Base-by-base conservation (phyloP, 2,888 invertebrate species). In the Malthinus seriepunctatus region DNA sequence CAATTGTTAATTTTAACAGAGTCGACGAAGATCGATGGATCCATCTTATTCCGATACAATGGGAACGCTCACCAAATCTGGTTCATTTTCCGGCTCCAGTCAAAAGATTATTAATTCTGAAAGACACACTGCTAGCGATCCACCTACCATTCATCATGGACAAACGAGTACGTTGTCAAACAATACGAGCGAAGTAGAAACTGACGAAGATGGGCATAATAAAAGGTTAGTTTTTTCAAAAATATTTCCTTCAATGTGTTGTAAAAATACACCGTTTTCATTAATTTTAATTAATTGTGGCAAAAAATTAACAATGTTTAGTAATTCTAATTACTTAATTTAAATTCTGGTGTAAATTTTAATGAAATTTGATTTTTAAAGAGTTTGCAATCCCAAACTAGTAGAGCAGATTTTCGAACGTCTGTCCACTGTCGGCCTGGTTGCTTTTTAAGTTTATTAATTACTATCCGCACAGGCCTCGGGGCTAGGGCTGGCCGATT, bases 11-110 rank as follows among this genome's bases (percentile, higher is more conserved):
- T 12, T n/a, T 51, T 12, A 50, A 32, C 31, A 61, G 61, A 52
- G 56, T 39, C 51, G 57, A 53, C 52, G 57, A 51, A 53, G 50
- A 54, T 33, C 42, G 12, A 59, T 53, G 37, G 58, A 54, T 32
- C 32, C 53, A 8, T 53, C 44, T 11, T 33, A 32, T 32, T 3
- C 58, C 9, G 59, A 59, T 47, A 38, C 42, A 11, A 31, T 42
- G 11, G 81, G 83, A 60, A 79, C 83, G 35, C 75, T 90, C 48
- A 86, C 89, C 11, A 91, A 91, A 78, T 89, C 89, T 0, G 86
- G 88, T 38, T 89, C 90, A 6, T 89, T 89, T 78, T 88, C 89
- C 51, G 88, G 88, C 10, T 82, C 72, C 62, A 73, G 86, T 57
- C 79, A 84, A 54, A 81, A 82, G 48, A 80, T 82, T 1, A 82